Conservation (phyloP, 1,140 invertebrate species). For the Tetranychus cinnabarinus region DNA sequence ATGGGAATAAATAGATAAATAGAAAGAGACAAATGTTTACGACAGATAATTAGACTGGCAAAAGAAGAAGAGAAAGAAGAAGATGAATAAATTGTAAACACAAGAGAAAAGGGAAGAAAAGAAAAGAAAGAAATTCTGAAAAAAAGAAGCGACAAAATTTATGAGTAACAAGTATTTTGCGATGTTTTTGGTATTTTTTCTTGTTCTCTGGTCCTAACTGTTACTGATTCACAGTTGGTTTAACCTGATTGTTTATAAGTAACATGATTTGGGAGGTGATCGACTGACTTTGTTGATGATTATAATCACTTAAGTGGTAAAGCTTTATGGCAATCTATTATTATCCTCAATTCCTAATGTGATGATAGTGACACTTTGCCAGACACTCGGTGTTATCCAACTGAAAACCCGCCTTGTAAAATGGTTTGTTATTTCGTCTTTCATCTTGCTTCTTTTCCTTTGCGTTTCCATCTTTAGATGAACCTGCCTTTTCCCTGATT, state of each 20-base stretch:
- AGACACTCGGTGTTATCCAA: neutral
- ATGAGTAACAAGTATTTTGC: no score
- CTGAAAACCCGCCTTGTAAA: no score
- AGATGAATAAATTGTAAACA: neutral
- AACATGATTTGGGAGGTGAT: slow-evolving; percentile 1
- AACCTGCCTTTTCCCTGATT: slow-evolving; percentile 66
- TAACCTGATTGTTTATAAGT: neutral
- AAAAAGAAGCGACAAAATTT: no score
- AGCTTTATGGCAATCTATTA: neutral
- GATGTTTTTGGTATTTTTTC: no score
- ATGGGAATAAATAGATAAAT: neutral
- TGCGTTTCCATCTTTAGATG: slow-evolving; percentile 32
- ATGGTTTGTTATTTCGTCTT: no score
- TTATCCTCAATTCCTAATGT: neutral
- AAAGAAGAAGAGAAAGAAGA: neutral
- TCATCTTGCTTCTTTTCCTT: no score
- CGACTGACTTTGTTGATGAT: slow-evolving; percentile 3
- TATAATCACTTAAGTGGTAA: slow-evolving; percentile 1
- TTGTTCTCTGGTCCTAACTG: neutral
- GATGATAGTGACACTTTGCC: neutral
- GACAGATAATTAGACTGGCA: no score
- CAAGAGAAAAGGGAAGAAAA: no score
- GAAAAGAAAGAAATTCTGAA: neutral
- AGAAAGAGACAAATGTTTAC: no score
- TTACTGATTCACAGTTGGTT: slow-evolving; percentile 8